Base-by-base conservation (phyloP, 2,113 vertebrate genomes). In the Eretmochelys imbricata region DNA sequence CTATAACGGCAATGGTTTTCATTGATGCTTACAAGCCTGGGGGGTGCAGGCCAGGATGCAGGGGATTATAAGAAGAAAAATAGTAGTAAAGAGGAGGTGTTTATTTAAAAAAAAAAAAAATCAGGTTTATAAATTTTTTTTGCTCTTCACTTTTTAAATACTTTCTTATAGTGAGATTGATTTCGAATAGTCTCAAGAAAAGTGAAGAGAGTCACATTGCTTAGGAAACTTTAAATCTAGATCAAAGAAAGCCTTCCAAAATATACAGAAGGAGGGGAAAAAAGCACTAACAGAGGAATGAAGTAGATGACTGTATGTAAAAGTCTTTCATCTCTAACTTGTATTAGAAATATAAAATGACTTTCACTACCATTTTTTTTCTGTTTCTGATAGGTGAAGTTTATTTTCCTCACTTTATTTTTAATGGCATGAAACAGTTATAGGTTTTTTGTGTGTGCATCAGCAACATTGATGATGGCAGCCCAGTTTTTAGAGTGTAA, bases 11-110 rank as follows among this genome's bases (percentile, higher is more conserved):
- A 17, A 85, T 94, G 84, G 72, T 93, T 97, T 85, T 75, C 81
- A 57, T 8, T 22, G 9, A 91, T 91, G 78, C 8, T 87, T 69
- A 91, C 82, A 87, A 79, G 82, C 87, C 55, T 62, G 49, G 93
- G 87, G 84, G 89, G 95, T 62, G 3, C 90, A 92, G 82, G 53
- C 65, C 91, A 88, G 85, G 94, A 93, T 93, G 72, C 29, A 91
- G 57, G n/a, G 89, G 94, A 89, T 89, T 92, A 69, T 50, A 93
- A 82, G 55, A 92, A 82, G 49, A 93, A 91, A 72, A 87, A 24
- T 0, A 87, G 29, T 49, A 85, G 85, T 51, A 87, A 85, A 90
- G 82, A 89, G 48, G 85, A 91, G 51, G 59, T 50, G 20, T 57
- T 94, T 91, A 88, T 88, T 57, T 38, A 76, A 75, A 1, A 24